phyloP scores from a whole-genome alignment of 2,797 vertebrate genomes.

The Uromys caudimaculatus region DNA sequence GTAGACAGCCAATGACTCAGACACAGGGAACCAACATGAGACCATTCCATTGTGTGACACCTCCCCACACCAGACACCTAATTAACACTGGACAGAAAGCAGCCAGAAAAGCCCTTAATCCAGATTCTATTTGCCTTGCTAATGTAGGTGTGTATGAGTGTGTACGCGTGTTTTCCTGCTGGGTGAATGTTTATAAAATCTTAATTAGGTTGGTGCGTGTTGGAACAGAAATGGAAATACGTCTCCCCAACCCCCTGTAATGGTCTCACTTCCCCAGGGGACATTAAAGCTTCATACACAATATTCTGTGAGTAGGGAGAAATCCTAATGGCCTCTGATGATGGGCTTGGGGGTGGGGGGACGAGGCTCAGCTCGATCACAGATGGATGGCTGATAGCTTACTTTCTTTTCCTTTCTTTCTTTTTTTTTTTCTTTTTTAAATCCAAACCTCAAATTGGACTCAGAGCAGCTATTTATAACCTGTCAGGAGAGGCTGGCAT shows the following conservation, averaged over 20 bases:
- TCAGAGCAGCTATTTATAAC: conserved; percentile 74
- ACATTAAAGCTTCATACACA: not conserved
- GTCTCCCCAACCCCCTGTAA: not conserved
- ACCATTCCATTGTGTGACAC: not conserved
- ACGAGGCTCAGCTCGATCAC: conserved; percentile 16
- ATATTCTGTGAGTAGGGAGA: conserved; percentile 50
- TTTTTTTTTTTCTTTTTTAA: conserved; percentile 49
- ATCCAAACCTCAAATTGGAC: conserved; percentile 76
- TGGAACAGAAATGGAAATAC: conserved; percentile 72
- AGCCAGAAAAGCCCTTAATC: conserved; percentile 76
- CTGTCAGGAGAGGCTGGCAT: conserved; percentile 72
- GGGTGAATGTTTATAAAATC: conserved; percentile 79
- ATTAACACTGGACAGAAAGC: conserved; percentile 80
- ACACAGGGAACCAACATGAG: conserved; percentile 67
- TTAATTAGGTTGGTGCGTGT: conserved; percentile 79
- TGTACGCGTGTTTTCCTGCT: conserved; percentile 57
- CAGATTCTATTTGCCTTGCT: conserved; percentile 77
- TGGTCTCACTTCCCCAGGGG: conserved; percentile 62
- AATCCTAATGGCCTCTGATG: conserved; percentile 22
- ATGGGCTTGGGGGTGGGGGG: not conserved
- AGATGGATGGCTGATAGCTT: conserved; percentile 51
- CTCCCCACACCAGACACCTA: conserved; percentile 68
- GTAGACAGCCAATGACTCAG: accelerated
- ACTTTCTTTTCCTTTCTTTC: not conserved
- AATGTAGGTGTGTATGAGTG: conserved; percentile 34